Conservation (phyloP, 1,140 invertebrate genomes). For the Rhagoletis pomonella region DNA sequence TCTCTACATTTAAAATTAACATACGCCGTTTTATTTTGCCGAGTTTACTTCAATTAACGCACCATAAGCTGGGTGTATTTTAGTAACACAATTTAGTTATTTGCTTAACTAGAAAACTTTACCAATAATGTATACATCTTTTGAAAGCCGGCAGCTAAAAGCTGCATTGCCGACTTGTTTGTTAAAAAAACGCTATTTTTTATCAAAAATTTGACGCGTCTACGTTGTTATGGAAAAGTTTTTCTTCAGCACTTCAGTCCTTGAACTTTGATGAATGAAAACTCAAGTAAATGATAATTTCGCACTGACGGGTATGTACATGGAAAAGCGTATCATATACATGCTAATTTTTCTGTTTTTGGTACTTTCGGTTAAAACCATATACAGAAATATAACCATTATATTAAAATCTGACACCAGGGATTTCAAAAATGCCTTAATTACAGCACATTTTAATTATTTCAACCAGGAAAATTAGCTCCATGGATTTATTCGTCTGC, state of each 20-base stretch:
- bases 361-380: not conserved
- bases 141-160: not conserved
- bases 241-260: conserved; percentile 48
- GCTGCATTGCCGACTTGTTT: not conserved
- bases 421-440: not conserved
- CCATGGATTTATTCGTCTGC: not conserved
- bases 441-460: not conserved
- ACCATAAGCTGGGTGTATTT: too few species aligned
- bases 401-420: not conserved
- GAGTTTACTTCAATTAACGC: too few species aligned
- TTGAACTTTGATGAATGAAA: conserved; percentile 56
- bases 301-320: conserved; percentile 40
- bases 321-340: conserved; percentile 11
- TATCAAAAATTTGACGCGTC: not conserved
- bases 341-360: conserved; percentile 3
- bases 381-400: too few species aligned
- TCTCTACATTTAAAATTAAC: too few species aligned
- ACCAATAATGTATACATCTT: not conserved
- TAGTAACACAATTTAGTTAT: too few species aligned
- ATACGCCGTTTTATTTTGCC: too few species aligned
- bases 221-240: conserved; percentile 23
- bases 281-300: conserved; percentile 26
- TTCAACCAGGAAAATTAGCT: not conserved
- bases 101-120: too few species aligned
- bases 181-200: not conserved